Base-by-base conservation (phyloP, 2,888 invertebrate species). In the Ectemnius lituratus region DNA sequence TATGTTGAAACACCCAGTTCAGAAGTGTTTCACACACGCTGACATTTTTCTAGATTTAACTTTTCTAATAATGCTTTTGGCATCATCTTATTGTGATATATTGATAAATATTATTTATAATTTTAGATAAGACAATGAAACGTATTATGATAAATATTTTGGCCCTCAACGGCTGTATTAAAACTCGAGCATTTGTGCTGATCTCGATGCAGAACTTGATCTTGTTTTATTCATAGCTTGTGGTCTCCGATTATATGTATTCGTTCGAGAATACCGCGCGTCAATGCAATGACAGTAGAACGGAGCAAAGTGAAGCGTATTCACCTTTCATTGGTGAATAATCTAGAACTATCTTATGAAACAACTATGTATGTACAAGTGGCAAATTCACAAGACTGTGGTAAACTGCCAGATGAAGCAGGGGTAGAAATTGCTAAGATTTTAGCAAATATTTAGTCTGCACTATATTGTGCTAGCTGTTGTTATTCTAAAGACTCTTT, bases 51-150 rank as follows among this genome's bases (percentile, higher is more conserved):
- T 76, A 79, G 66, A 75, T 63, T 69, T 78, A 69, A 64, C 65
- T 68, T 80, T 76, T 80, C 82, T 81, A 77, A 85, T 85, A 77
- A 85, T 85, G 85, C 85, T 86, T 86, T 78, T 77, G 83, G 85
- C 85, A 85, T 87, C 84, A 86, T 85, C 83, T 83, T 86, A 89
- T 89, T 90, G 90, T 90, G 90, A 90, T 90, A 90, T 87, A 87
- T 85, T 85, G 80, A 86, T 82, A 85, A 76, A 84, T 83, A 82
- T 87, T 85, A 87, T 86, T 85, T 86, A 87, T 86, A 82, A 82
- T 77, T 78, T 73, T 81, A 84, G 68, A 56, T 75, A 79, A 76
- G 68, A 61, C 70, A 67, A 8, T 76, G 74, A 69, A 69, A 46
- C 69, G 76, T 79, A 73, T 71, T 69, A 71, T 37, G 37, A 37